Evolutionary conservation across 2,113 vertebrate species (phyloP).

Genomic region (Felis chaus): DNA sequence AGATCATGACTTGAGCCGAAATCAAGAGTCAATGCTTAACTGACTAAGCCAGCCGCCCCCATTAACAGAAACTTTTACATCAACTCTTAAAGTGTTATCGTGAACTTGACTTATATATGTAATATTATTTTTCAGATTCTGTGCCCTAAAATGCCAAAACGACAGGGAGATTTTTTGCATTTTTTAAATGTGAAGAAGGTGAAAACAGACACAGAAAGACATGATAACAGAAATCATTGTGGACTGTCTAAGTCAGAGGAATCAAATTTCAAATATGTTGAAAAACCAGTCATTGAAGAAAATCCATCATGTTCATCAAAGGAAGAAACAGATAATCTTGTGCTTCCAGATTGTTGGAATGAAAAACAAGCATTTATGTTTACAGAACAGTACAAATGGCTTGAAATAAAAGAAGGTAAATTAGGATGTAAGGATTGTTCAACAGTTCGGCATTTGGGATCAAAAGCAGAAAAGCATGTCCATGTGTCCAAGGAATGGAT

Average conservation of each 20-base stretch:
- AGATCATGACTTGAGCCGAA: too few relatives aligned
- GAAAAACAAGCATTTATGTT: constrained; percentile 52
- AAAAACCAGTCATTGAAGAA: constrained; percentile 15
- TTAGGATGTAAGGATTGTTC: constrained; percentile 51
- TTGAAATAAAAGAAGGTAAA: constrained; percentile 63
- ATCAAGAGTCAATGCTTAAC: too few relatives aligned
- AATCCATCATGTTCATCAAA: constrained; percentile 16
- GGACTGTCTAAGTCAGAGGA: neutral
- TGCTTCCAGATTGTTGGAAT: constrained; percentile 59
- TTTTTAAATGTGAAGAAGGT: constrained; percentile 57
- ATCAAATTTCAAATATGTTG: neutral
- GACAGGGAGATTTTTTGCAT: neutral
- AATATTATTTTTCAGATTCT: constrained; percentile 66
- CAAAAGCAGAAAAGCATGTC: constrained; percentile 37
- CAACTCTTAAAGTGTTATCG: neutral
- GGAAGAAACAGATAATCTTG: neutral
- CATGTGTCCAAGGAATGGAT: constrained; percentile 45
- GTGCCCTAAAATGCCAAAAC: constrained; percentile 46
- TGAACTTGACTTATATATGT: constrained; percentile 36
- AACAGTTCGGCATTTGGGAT: constrained; percentile 15
- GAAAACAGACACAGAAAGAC: constrained; percentile 35
- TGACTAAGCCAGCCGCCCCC: too few relatives aligned
- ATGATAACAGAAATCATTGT: neutral
- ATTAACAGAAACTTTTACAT: constrained; percentile 27
- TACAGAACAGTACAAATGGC: constrained; percentile 48